Conservation (phyloP, 2,888 invertebrate species). For the Flabesymbios commensalis region DNA sequence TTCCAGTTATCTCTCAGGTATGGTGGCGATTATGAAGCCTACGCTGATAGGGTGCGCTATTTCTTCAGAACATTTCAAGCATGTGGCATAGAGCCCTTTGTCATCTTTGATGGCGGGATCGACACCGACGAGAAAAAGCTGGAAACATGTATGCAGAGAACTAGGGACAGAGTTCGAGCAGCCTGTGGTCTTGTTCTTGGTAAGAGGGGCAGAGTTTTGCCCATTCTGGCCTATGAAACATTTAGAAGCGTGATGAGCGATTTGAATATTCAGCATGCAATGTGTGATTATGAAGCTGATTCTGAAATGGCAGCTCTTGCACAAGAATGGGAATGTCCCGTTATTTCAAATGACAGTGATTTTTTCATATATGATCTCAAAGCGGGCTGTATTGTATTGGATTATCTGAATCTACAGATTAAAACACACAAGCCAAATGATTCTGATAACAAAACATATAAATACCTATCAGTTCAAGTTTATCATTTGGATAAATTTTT, state of each 20-base stretch:
- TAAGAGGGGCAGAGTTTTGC: constrained; percentile 66
- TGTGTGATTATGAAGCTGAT: constrained; percentile 88
- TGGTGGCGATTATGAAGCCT: constrained; percentile 59
- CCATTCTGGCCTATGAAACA: constrained; percentile 74
- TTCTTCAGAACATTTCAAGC: constrained; percentile 44
- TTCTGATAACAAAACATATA: too few species aligned
- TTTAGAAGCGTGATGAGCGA: constrained; percentile 74
- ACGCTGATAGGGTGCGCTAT: constrained; percentile 37
- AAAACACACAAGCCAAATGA: too few species aligned
- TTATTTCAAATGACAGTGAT: constrained; percentile 91
- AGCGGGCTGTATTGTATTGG: constrained; percentile 75
- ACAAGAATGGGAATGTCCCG: constrained; percentile 77
- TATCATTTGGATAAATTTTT: not conserved
- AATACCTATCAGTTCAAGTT: not conserved
- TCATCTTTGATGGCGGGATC: constrained; percentile 60
- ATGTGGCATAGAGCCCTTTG: constrained; percentile 50
- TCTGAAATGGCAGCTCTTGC: constrained; percentile 83
- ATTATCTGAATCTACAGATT: constrained; percentile 48
- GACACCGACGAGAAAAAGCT: constrained; percentile 47
- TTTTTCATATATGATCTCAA: constrained; percentile 85
- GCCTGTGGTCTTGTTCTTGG: constrained; percentile 28
- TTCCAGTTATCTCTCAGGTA: constrained; percentile 35
- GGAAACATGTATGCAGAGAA: constrained; percentile 45
- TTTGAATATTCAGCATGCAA: constrained; percentile 71
- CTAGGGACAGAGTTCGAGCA: constrained; percentile 40